Evolutionary conservation across 2,888 invertebrate species (phyloP).

Genomic region (Steinernema hermaphroditum): DNA sequence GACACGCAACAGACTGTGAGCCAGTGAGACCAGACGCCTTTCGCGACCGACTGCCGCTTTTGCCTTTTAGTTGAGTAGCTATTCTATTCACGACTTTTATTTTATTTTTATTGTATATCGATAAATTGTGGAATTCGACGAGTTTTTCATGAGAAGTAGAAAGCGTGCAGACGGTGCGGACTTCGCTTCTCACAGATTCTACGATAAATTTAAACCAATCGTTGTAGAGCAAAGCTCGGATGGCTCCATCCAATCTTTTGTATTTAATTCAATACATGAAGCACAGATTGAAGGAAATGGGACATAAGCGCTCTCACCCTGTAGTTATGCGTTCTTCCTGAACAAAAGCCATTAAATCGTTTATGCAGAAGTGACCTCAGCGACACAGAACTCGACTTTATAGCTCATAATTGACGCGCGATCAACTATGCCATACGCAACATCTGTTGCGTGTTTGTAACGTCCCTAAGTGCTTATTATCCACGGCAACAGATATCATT

Average conservation of each 20-base stretch:
- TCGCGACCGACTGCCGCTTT: constrained; percentile 22
- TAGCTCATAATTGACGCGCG: constrained; percentile 23
- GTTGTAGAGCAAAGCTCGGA: no score
- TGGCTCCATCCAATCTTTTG: no score
- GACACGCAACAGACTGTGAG: constrained; percentile 44
- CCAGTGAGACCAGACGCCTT: neutral
- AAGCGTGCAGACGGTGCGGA: no score
- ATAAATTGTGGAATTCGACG: constrained; percentile 26
- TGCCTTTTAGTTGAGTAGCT: constrained; percentile 10
- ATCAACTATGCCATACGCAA: constrained; percentile 6
- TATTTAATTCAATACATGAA: no score
- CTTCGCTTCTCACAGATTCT: no score
- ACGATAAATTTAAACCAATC: no score
- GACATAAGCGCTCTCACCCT: no score
- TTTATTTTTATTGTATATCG: neutral
- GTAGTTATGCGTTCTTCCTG: no score
- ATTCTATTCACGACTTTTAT: constrained; percentile 8
- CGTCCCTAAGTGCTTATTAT: constrained; percentile 29
- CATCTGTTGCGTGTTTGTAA: constrained; percentile 31
- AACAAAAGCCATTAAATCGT: neutral
- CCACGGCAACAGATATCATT: constrained; percentile 10
- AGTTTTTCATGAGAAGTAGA: no score
- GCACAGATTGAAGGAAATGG: no score
- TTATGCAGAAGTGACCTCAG: neutral
- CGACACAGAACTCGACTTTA: neutral